Evolutionary conservation across 2,888 invertebrate species (phyloP).

Genomic region (Drosophila greeni): DNA sequence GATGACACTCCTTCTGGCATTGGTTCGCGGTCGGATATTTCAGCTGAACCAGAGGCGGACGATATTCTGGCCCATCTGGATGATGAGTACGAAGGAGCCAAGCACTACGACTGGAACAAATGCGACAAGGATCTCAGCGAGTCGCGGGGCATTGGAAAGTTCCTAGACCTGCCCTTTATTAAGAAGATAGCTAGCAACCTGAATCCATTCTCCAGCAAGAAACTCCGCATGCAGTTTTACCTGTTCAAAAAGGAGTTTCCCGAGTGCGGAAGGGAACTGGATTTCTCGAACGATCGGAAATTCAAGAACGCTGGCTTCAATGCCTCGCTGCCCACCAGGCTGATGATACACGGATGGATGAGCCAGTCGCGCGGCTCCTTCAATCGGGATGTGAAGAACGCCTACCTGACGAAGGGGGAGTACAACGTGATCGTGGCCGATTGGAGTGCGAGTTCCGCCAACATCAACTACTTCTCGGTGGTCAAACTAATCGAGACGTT

Average conservation of each 20-base stretch:
- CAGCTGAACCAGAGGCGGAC: constrained; percentile 36
- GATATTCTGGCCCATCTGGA: constrained; percentile 43
- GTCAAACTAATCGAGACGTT: constrained; percentile 68
- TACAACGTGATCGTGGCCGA: constrained; percentile 75
- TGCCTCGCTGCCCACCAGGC: constrained; percentile 68
- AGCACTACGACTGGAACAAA: constrained; percentile 63
- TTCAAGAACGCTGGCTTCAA: constrained; percentile 64
- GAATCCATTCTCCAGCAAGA: constrained; percentile 60
- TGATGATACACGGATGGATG: constrained; percentile 77
- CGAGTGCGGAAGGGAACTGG: constrained; percentile 64
- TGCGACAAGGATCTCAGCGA: constrained; percentile 70
- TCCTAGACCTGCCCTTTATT: constrained; percentile 65
- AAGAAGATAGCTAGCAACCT: constrained; percentile 69
- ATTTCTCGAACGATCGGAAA: constrained; percentile 49
- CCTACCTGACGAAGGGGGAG: constrained; percentile 64
- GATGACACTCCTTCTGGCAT: constrained; percentile 34
- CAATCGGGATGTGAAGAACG: constrained; percentile 71
- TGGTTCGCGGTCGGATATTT: constrained; percentile 42
- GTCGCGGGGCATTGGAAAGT: constrained; percentile 57
- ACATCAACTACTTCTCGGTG: constrained; percentile 72
- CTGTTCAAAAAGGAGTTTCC: constrained; percentile 66
- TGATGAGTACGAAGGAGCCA: constrained; percentile 65
- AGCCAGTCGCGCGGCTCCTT: constrained; percentile 72
- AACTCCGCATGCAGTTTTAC: constrained; percentile 69
- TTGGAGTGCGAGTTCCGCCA: constrained; percentile 74